Percentiles rank a stretch among this genome's conserved stretches.
These are phyloP conservation scores for Todiramphus saurophagus DNA, from an alignment of 2,113 vertebrate species.

Conservation along the genomic window DNA sequence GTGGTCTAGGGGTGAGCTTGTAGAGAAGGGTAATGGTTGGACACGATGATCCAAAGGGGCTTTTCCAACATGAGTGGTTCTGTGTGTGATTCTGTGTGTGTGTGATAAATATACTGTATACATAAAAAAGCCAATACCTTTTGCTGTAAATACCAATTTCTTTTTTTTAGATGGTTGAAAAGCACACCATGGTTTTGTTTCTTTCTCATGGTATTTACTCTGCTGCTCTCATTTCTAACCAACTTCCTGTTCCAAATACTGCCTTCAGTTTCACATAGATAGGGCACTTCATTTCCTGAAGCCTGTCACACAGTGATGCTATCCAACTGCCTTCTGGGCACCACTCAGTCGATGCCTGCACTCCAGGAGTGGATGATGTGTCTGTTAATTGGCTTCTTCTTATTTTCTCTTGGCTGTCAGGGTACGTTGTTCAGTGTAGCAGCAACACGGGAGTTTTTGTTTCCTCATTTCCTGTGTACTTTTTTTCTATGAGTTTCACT, in stretches of 20 bases:
- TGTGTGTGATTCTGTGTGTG: no score
- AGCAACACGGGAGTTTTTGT: neutral
- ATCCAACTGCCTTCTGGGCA: neutral
- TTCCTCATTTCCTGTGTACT: neutral
- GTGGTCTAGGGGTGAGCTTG: no score
- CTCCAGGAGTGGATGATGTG: neutral
- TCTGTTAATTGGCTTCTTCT: neutral
- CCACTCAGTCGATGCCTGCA: neutral
- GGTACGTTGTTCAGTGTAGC: neutral
- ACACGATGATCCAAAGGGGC: no score
- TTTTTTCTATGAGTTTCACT: neutral
- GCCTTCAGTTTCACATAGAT: neutral
- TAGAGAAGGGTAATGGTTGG: no score
- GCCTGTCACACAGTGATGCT: neutral
- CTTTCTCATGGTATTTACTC: neutral
- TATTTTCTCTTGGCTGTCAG: neutral
- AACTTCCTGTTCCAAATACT: neutral
- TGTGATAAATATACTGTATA: neutral
- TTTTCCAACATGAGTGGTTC: no score
- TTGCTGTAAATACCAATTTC: neutral
- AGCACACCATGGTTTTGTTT: neutral
- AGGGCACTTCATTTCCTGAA: neutral
- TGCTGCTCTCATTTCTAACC: neutral
- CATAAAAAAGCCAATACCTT: neutral
- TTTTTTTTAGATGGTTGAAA: neutral